Evolutionary conservation across 2,797 vertebrate species (phyloP).

Genomic region (Buceros bicornis): DNA sequence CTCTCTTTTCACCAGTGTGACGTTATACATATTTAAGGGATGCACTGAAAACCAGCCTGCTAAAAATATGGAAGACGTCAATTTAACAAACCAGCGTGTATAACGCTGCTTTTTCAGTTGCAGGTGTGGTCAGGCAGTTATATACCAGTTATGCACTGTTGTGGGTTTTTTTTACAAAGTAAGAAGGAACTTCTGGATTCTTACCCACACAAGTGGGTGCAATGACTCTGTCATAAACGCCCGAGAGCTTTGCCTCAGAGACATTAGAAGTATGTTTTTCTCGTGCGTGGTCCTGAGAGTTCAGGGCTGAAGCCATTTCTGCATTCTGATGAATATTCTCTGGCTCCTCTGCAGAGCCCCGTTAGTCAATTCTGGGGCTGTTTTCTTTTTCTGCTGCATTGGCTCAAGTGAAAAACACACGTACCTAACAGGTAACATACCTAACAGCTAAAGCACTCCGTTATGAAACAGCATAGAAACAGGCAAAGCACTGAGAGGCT

Average conservation of each 20-base stretch:
- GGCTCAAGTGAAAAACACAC: not conserved
- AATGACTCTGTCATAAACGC: not conserved
- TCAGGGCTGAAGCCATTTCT: not conserved
- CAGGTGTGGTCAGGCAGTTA: no score
- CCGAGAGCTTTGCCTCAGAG: not conserved
- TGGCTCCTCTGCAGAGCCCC: not conserved
- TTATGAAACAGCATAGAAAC: not conserved
- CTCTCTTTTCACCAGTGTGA: rapidly evolving
- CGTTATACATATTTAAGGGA: rapidly evolving
- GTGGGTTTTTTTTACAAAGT: not conserved
- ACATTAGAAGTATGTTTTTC: not conserved
- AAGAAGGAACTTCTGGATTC: not conserved
- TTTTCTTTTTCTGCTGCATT: not conserved
- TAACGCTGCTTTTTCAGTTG: not conserved
- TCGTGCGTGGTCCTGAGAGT: rapidly evolving
- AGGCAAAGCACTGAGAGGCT: not conserved
- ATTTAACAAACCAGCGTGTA: rapidly evolving
- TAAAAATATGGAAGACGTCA: rapidly evolving
- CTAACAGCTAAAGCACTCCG: not conserved
- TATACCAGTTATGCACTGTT: rapidly evolving
- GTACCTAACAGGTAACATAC: not conserved
- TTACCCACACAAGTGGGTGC: not conserved
- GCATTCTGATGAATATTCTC: not conserved
- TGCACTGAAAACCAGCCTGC: not conserved
- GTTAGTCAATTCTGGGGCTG: not conserved